Base-by-base conservation (phyloP, 2,888 invertebrate species). In the Sisyra terminalis region DNA sequence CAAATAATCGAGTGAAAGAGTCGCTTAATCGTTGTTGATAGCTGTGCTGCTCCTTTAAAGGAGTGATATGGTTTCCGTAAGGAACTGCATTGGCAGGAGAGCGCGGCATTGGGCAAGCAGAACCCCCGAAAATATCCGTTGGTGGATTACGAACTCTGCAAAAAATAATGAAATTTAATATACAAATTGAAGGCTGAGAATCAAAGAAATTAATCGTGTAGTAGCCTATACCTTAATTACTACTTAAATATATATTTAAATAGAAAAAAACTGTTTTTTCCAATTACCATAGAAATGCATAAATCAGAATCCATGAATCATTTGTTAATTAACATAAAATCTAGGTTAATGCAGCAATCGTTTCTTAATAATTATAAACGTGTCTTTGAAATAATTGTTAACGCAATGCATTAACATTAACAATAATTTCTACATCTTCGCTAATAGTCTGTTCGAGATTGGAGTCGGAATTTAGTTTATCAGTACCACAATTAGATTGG, bases 61-160 rank as follows among this genome's bases (percentile, higher is more conserved):
- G 41, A 2, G 41, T 41, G 3, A 41, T 34, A 34, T 34, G 15
- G 13, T 17, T 34, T 11, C 53, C 10, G 50, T 30, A 43, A 32
- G 36, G 39, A 45, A 15, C 18, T 41, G 13, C 16, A 11, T 46
- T 46, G 17, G 15, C 7, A 5, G 49, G 46, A 11, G 49, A 43
- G n/a, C 44, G 44, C 15, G 43, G 29, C 17, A 50, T 49, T 35
- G 58, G 51, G 4, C 57, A 55, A 18, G 60, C 53, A 9, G 47
- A 56, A 54, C 30, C 63, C 44, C 13, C 59, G 50, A 60, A 58
- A 47, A 63, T 63, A 47, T 63, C 63, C 44, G 60, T 63, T 43
- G 57, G 55, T 41, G 58, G 60, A 47, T 63, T 63, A 49, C 60
- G 56, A 29, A 63, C 61, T 48, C 63, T 63, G 54, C 9, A 60